These are phyloP conservation scores for Muntiacus muntjak DNA, from an alignment of 2,113 vertebrate species.

Conservation along the genomic window DNA sequence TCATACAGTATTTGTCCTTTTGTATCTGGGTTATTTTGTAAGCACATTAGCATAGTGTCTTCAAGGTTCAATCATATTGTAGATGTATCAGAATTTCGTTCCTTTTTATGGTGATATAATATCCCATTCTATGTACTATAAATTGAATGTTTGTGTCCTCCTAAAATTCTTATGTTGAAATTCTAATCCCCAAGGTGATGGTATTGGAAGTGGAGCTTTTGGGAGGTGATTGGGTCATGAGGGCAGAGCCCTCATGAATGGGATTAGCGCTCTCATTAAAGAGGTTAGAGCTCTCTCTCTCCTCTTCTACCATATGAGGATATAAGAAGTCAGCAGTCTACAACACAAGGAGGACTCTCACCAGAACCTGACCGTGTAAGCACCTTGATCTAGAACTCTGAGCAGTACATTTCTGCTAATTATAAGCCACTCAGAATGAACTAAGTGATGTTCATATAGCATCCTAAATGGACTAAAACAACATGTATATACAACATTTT, in stretches of 20 bases:
- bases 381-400: background rate
- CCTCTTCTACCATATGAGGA: background rate
- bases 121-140: background rate
- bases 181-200: background rate
- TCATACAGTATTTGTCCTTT: background rate
- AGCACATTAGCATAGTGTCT: background rate
- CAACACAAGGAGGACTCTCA: background rate
- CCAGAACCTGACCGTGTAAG: background rate
- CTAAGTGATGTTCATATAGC: background rate
- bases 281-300: background rate
- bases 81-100: background rate
- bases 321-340: background rate
- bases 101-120: background rate
- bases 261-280: background rate
- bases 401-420: background rate
- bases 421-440: background rate
- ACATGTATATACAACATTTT: background rate
- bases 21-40: background rate
- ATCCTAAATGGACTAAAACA: background rate
- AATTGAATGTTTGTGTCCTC: background rate
- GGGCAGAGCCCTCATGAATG: background rate
- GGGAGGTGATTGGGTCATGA: background rate
- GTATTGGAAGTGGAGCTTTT: background rate
- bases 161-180: background rate
- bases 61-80: background rate